These are phyloP conservation scores for Sebastes kiyomatsui DNA, from an alignment of 2,797 vertebrate species.

Conservation along the genomic window DNA sequence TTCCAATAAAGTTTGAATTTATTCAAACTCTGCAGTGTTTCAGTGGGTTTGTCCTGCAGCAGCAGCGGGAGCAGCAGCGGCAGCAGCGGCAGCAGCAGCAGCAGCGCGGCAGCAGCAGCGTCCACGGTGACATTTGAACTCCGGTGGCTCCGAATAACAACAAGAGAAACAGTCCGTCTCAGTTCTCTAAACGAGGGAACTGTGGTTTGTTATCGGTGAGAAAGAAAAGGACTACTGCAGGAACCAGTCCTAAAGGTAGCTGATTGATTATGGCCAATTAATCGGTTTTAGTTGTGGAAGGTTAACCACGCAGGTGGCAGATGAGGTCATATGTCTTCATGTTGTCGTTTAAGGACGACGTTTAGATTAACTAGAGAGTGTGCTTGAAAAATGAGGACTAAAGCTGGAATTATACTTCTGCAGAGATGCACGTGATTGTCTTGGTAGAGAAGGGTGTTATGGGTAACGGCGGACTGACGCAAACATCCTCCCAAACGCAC, in stretches of 20 bases:
- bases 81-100: too few relatives aligned
- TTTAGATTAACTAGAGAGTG: too few relatives aligned
- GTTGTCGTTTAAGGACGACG: not conserved
- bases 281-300: not conserved
- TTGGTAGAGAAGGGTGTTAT: too few relatives aligned
- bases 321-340: not conserved
- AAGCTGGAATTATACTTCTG: too few relatives aligned
- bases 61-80: too few relatives aligned
- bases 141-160: not conserved
- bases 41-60: conserved; percentile 2
- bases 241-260: not conserved
- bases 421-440: too few relatives aligned
- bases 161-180: not conserved
- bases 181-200: not conserved
- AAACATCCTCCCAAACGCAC: too few relatives aligned
- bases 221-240: not conserved
- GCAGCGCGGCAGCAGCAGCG: too few relatives aligned
- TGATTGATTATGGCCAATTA: not conserved
- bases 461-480: too few relatives aligned
- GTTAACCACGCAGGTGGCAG: not conserved
- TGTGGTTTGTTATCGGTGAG: not conserved
- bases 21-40: conserved; percentile 26
- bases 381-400: too few relatives aligned
- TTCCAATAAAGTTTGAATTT: conserved; percentile 51
- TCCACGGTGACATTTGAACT: conserved; percentile 23